Base-by-base conservation (phyloP, 2,113 vertebrate genomes). In the human (Homo sapiens) region DNA sequence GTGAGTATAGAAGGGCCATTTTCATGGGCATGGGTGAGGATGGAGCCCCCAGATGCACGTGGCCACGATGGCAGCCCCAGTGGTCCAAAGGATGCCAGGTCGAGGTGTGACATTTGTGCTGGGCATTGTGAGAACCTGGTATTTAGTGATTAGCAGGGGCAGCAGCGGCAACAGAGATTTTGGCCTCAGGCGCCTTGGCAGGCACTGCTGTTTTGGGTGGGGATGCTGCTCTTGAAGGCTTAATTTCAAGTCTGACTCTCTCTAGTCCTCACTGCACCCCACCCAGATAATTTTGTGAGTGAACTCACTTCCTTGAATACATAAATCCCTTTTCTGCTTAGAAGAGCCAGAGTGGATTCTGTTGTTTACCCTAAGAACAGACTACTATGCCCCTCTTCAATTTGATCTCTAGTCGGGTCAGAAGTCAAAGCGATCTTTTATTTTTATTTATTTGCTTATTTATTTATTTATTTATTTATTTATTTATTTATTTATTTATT, bases 81-180 rank as follows among this genome's bases (percentile, higher is more conserved):
- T 32, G 50, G 35, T 43, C 57, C 81, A 16, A 0, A 50, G 64
- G 81, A 5, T 6, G 27, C 30, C 52, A 6, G 7, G 72, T 43
- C 0, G 0, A 55, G 45, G 14, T 4, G n/a, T 11, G 45, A 68
- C 40, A 18, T 5, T 0, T 30, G 78, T 35, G 61, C 78, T 38
- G 17, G n/a, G 68, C 73, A 14, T 12, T 30, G 73, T 8, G 8
- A 2, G 32, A 27, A 16, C 16, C 23, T 1, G 17, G 72, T n/a
- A 0, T 12, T 1, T 16, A 32, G 57, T 11, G 13, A 1, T 32
- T 35, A 55, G 18, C 52, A 20, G 52, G 52, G 52, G 52, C 52
- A 1, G 48, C 70, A 1, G 13, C 5, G 3, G 48, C 16, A 61
- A 17, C 16, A 25, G 32, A 16, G 70, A 50, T 3, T 14, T 8